phyloP scores from a whole-genome alignment of 2,797 vertebrate genomes.

The Sebastes alutus region DNA sequence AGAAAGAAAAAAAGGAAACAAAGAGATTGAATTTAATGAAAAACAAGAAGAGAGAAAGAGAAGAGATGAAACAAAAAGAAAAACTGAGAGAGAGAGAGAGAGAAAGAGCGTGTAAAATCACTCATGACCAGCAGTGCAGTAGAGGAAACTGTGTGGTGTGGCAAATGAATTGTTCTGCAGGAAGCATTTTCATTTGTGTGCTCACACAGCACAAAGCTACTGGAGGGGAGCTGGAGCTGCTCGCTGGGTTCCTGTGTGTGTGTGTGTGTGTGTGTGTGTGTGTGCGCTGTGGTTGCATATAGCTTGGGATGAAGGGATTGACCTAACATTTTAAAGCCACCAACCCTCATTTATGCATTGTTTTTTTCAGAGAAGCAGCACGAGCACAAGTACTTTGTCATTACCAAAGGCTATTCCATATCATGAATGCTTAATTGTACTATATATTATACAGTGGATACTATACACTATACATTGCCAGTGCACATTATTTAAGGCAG shows the following conservation, averaged over 20 bases:
- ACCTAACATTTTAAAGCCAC: slow-evolving; percentile 18
- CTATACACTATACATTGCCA: too few species aligned
- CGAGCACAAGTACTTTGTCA: not conserved
- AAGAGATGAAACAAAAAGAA: slow-evolving; percentile 7
- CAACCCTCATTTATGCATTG: not conserved
- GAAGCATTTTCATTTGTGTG: slow-evolving; percentile 62
- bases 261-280: not conserved
- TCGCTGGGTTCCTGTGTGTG: not conserved
- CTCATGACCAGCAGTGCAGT: slow-evolving; percentile 30
- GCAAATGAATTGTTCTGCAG: slow-evolving; percentile 65
- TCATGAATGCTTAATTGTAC: not conserved
- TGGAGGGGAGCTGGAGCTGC: not conserved
- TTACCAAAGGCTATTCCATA: not conserved
- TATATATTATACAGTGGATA: not conserved
- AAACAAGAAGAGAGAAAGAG: not conserved
- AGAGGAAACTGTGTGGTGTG: slow-evolving; percentile 36
- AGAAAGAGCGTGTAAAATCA: slow-evolving; percentile 20
- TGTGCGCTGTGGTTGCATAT: not conserved
- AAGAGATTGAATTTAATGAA: slow-evolving; percentile 22
- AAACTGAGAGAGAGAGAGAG: not conserved
- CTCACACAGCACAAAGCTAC: slow-evolving; percentile 30
- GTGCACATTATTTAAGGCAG: not conserved
- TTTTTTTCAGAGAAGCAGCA: not conserved
- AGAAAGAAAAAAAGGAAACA: not conserved
- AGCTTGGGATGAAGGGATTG: not conserved